phyloP scores from a whole-genome alignment of 2,797 vertebrate species.

The Microctenopoma lineatum region DNA sequence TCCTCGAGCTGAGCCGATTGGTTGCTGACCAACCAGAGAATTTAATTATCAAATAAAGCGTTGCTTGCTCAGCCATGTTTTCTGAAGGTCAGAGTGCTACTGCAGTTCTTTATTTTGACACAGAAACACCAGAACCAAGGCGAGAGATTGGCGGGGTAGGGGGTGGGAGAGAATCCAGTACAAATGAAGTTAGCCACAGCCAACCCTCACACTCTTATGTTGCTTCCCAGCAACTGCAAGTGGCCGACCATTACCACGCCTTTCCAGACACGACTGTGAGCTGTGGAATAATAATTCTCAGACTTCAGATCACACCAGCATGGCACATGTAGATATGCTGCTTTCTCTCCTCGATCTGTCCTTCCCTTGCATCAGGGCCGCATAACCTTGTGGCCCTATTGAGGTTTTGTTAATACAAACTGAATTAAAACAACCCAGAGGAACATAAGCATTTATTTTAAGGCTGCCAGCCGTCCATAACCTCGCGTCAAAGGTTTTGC shows the following conservation, averaged over 20 bases:
- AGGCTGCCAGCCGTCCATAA: constrained; percentile 57
- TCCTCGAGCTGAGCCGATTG: constrained; percentile 79
- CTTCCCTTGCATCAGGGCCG: constrained; percentile 45
- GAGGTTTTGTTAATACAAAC: constrained; percentile 66
- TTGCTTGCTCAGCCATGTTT: constrained; percentile 82
- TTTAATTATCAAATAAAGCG: constrained; percentile 83
- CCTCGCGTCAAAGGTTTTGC: constrained; percentile 61
- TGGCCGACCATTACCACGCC: constrained; percentile 77
- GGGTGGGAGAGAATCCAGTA: constrained; percentile 61
- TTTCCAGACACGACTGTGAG: constrained; percentile 67
- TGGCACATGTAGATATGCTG: constrained; percentile 61
- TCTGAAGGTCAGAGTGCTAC: constrained; percentile 85
- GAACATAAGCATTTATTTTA: constrained; percentile 47
- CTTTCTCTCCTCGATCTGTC: constrained; percentile 47
- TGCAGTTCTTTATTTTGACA: constrained; percentile 47
- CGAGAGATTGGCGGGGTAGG: constrained; percentile 36
- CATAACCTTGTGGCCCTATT: constrained; percentile 38
- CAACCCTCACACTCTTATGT: constrained; percentile 58
- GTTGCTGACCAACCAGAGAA: constrained; percentile 79
- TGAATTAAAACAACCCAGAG: constrained; percentile 65
- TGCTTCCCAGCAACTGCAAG: constrained; percentile 74
- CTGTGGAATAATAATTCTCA: constrained; percentile 62
- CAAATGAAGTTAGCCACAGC: constrained; percentile 75
- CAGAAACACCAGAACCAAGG: constrained; percentile 50
- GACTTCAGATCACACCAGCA: constrained; percentile 58